Evolutionary conservation across 2,797 vertebrate genomes (phyloP), one percentile per base, ranked within the genome.

Genomic region (Microctenopoma stevenorrisi): DNA sequence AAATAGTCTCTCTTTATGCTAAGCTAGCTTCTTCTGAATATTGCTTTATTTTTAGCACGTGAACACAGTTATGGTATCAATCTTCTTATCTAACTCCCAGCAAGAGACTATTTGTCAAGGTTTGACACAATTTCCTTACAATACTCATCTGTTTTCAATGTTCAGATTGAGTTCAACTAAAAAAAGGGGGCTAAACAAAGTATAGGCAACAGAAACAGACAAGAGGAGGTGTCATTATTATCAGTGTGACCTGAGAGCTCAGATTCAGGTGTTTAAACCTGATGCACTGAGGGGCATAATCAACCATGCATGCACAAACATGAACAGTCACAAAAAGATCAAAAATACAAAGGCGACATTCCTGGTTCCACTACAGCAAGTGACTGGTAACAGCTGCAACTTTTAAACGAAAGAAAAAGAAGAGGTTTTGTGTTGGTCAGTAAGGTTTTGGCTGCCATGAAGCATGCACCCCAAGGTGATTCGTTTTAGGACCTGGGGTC

Each of bases 181-280:
- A 64, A 68, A 58, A 76, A 64, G 44, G 58, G 46, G 49, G 47
- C 28, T 40, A 28, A 50, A 67, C 37, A 69, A 68, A 64, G 42
- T 65, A 58, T 70, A 75, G 58, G 40, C 47, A 59, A 63, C 56
- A 67, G 59, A 77, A 60, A 54, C 18, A 65, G 44, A 82, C 72
- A 80, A 70, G 77, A 69, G 51, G 14, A 74, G 60, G 38, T 64
- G 68, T 74, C 67, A 74, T 58, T 56, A 64, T 44, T 35, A 65
- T 69, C 70, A 64, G 66, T 70, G 64, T 76, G 69, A 83, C 47
- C 74, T 3, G 25, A 63, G 65, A 72, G 73, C 74, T 81, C 82
- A 67, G 25, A 77, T 77, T 79, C 79, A 88, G 87, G 74, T 87
- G 66, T 82, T 86, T 84, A 82, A 89, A 85, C 75, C 58, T 72